Conservation (phyloP, 1,140 invertebrate genomes). For the Micrasema longulum region DNA sequence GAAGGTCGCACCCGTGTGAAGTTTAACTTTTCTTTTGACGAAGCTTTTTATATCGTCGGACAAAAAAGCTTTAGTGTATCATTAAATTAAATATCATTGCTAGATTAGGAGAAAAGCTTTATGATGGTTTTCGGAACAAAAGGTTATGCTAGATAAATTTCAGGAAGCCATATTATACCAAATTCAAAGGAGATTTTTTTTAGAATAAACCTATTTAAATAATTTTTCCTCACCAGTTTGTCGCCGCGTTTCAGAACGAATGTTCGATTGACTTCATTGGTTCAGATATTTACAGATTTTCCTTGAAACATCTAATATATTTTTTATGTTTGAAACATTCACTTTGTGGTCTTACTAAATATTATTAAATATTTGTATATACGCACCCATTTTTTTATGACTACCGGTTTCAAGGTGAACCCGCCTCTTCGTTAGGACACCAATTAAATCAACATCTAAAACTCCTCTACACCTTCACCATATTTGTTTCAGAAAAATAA, state of each 20-base stretch:
- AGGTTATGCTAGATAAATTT: conserved; percentile 29
- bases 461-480: neutral
- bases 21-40: conserved; percentile 10
- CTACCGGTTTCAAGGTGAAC: too few relatives aligned
- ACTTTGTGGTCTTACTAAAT: too few relatives aligned
- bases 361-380: too few relatives aligned
- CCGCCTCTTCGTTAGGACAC: too few relatives aligned
- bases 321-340: neutral
- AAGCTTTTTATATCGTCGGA: conserved; percentile 21
- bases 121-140: conserved; percentile 22
- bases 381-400: too few relatives aligned
- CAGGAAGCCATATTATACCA: conserved; percentile 27
- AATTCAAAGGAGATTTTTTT: conserved; percentile 19
- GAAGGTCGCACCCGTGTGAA: neutral
- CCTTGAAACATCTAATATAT: neutral
- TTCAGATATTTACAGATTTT: neutral
- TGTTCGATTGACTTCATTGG: neutral
- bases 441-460: too few relatives aligned
- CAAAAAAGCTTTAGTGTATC: conserved; percentile 5
- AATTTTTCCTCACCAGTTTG: too few relatives aligned
- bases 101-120: conserved; percentile 11
- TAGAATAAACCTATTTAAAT: neutral
- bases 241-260: neutral
- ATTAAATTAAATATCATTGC: conserved; percentile 28
- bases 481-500: too few relatives aligned